Conservation (phyloP, 1,140 invertebrate species). For the Cherax quadricarinatus region DNA sequence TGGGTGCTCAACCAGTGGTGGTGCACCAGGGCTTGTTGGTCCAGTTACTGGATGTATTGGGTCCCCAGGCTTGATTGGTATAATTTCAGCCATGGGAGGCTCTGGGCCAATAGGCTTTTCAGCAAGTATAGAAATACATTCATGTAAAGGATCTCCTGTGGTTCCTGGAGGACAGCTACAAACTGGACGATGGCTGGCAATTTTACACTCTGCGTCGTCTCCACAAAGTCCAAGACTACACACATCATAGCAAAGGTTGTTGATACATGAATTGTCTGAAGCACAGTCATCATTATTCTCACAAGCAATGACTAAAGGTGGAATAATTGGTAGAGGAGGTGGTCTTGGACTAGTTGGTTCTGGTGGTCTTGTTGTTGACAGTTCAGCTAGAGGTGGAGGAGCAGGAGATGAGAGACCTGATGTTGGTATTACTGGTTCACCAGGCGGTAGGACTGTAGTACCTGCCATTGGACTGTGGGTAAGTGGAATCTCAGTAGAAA, state of each 20-base stretch:
- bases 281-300: too few species aligned
- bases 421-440: slow-evolving; percentile 33
- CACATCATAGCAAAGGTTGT: too few species aligned
- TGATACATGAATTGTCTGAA: too few species aligned
- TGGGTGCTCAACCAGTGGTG: slow-evolving; percentile 23
- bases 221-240: slow-evolving; percentile 86
- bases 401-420: slow-evolving; percentile 15
- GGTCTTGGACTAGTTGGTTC: slow-evolving; percentile 21
- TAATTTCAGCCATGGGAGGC: slow-evolving; percentile 32
- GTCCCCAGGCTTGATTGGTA: not conserved
- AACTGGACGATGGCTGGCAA: slow-evolving; percentile 87
- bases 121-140: slow-evolving; percentile 78
- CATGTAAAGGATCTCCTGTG: slow-evolving; percentile 88
- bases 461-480: slow-evolving; percentile 31
- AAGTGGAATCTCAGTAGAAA: slow-evolving; percentile 16
- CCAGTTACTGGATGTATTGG: slow-evolving; percentile 29
- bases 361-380: slow-evolving; percentile 36
- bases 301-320: slow-evolving; percentile 84
- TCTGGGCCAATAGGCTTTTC: slow-evolving; percentile 18
- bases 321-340: slow-evolving; percentile 34
- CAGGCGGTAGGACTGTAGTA: slow-evolving; percentile 12
- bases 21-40: slow-evolving; percentile 11
- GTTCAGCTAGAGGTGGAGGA: slow-evolving; percentile 52
- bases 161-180: slow-evolving; percentile 88
- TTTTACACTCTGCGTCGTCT: slow-evolving; percentile 86